Percentiles rank a stretch among this genome's conserved stretches.
Conservation (phyloP, 2,113 vertebrate species). For the Lasiurus borealis region DNA sequence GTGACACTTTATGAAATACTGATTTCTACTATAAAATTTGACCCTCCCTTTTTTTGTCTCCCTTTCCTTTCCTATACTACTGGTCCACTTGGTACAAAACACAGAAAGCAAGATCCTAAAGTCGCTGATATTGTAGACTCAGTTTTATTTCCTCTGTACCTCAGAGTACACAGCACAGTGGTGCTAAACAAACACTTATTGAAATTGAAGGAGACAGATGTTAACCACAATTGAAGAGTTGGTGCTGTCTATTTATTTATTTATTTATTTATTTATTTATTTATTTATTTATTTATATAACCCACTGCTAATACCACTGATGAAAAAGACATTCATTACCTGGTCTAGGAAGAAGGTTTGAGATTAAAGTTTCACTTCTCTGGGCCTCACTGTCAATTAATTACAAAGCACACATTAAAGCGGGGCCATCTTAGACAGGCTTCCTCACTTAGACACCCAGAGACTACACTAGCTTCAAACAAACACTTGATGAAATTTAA, state of each 20-base stretch:
- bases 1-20: neutral
- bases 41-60: neutral
- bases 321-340: slow-evolving; percentile 76
- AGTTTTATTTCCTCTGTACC: slow-evolving; percentile 38
- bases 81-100: neutral
- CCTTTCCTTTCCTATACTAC: neutral
- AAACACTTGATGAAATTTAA: slow-evolving; percentile 54
- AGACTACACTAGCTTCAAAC: neutral
- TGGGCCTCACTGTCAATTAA: slow-evolving; percentile 45
- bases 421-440: slow-evolving; percentile 3
- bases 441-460: slow-evolving; percentile 52
- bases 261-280: no score
- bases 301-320: slow-evolving; percentile 34
- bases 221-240: slow-evolving; percentile 64
- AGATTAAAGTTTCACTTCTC: slow-evolving; percentile 70
- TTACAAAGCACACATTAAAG: slow-evolving; percentile 68
- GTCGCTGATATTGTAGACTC: neutral
- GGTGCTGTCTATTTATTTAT: neutral
- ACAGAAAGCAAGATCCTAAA: slow-evolving; percentile 35
- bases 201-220: slow-evolving; percentile 54
- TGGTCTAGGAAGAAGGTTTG: slow-evolving; percentile 64
- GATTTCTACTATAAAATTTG: neutral
- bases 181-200: slow-evolving; percentile 56
- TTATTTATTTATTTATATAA: neutral
- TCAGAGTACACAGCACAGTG: neutral